A percentile compares a stretch with the other conserved stretches of the same genome.
These are phyloP conservation scores for Molossus molossus DNA, from an alignment of 2,797 vertebrate species.

Conservation along the genomic window DNA sequence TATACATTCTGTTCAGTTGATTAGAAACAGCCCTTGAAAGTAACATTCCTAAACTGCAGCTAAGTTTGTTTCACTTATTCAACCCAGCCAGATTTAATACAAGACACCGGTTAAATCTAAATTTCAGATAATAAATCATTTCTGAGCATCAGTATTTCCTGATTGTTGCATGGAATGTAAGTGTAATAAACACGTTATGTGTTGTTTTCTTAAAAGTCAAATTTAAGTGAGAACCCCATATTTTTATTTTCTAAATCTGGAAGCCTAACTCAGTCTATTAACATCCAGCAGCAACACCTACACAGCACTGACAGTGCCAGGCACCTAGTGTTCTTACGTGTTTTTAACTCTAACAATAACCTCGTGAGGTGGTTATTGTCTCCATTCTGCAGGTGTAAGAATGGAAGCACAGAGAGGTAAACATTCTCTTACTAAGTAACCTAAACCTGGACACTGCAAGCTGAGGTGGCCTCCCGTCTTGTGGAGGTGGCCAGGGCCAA, in stretches of 20 bases:
- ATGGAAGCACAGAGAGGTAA: slow-evolving; percentile 33
- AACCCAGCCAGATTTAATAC: slow-evolving; percentile 4
- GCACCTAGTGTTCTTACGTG: not conserved
- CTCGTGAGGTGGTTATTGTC: not conserved
- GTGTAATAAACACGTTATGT: not conserved
- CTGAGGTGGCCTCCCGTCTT: not conserved
- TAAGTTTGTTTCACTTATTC: not conserved
- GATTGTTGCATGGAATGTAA: not conserved
- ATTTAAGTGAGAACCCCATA: not conserved
- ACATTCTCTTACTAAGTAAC: not conserved
- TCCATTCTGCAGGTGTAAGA: not conserved
- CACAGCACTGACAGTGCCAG: not conserved
- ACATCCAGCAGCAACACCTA: not conserved
- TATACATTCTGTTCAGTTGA: not conserved
- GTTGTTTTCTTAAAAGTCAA: not conserved
- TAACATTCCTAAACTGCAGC: not conserved
- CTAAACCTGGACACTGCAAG: not conserved
- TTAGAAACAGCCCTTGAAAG: slow-evolving; percentile 26
- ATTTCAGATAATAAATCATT: slow-evolving; percentile 8
- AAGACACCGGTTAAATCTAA: not conserved
- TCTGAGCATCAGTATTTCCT: not conserved
- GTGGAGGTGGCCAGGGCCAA: not conserved
- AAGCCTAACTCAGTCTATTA: not conserved
- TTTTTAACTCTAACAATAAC: not conserved
- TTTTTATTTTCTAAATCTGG: slow-evolving; percentile 35